These are phyloP conservation scores for Scytalopus superciliaris DNA, from an alignment of 2,113 vertebrate species.

Conservation along the genomic window DNA sequence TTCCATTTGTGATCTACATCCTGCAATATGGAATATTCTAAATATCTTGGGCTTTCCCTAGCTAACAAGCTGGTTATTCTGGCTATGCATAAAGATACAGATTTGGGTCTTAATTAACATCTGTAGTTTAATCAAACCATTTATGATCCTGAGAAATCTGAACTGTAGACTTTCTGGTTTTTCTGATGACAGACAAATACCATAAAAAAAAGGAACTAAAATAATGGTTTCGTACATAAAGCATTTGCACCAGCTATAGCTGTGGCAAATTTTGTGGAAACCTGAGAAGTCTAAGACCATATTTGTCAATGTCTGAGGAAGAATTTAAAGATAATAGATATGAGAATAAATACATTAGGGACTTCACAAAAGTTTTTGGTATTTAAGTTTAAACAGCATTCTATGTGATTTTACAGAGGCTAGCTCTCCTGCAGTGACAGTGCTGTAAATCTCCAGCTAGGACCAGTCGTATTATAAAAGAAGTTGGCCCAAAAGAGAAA, in stretches of 20 bases:
- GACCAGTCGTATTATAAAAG: not conserved
- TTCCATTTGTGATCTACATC: slow-evolving; percentile 54
- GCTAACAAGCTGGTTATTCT: slow-evolving; percentile 65
- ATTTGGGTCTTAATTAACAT: slow-evolving; percentile 68
- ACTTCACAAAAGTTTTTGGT: not conserved
- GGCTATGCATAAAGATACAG: slow-evolving; percentile 62
- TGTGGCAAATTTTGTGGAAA: not conserved
- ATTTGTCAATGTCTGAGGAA: not conserved
- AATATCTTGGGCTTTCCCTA: slow-evolving; percentile 55
- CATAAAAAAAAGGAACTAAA: not conserved
- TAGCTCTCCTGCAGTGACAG: not conserved
- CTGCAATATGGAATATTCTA: slow-evolving; percentile 59
- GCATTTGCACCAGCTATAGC: not conserved
- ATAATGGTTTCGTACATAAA: not conserved
- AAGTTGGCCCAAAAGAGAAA: not conserved
- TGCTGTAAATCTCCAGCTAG: not conserved
- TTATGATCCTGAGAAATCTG: slow-evolving; percentile 66
- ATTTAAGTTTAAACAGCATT: not conserved
- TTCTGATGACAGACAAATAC: slow-evolving; percentile 55
- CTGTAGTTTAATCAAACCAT: slow-evolving; percentile 64
- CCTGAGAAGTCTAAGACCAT: not conserved
- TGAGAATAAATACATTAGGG: not conserved
- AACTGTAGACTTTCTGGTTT: slow-evolving; percentile 63
- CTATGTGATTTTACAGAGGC: not conserved
- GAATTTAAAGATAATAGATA: not conserved